Evolutionary conservation across 1,140 invertebrate genomes (phyloP).

Genomic region (Idris sp.): DNA sequence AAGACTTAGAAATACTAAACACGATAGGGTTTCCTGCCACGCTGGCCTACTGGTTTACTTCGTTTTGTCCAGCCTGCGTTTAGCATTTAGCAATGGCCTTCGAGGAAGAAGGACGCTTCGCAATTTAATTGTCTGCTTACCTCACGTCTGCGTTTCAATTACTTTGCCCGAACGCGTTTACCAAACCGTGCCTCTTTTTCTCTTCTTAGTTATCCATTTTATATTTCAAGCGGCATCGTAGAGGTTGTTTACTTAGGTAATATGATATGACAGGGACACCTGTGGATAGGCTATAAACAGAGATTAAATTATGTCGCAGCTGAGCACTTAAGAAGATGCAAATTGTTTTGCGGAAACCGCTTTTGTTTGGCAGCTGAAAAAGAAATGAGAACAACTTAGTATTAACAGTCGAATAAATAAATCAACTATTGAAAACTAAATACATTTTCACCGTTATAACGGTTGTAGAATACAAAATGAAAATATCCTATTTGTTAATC

Average conservation of each 20-base stretch:
- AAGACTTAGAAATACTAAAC: conserved; percentile 35
- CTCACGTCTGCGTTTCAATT: conserved; percentile 27
- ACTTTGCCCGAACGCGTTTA: background rate
- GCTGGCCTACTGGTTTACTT: conserved; percentile 48
- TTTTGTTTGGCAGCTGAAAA: background rate
- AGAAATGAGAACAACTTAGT: background rate
- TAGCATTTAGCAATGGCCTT: conserved; percentile 47
- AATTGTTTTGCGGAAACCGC: conserved; percentile 1
- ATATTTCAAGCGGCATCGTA: conserved; percentile 4
- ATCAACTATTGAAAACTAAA: too few species aligned
- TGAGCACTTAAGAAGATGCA: conserved; percentile 1
- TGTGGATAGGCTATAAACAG: conserved; percentile 24
- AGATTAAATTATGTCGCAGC: conserved; percentile 22
- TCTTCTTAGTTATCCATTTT: conserved; percentile 17
- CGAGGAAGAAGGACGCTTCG: conserved; percentile 38
- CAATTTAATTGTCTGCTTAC: conserved; percentile 43
- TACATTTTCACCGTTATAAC: too few species aligned
- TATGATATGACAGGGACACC: conserved; percentile 17
- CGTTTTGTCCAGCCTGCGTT: conserved; percentile 15
- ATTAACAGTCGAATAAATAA: too few species aligned
- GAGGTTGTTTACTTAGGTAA: conserved; percentile 11
- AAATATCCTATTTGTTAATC: too few species aligned
- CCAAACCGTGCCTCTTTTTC: conserved; percentile 8
- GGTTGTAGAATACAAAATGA: too few species aligned
- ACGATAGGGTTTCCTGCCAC: conserved; percentile 29